These are phyloP conservation scores for Probaryconus sp. DNA, from an alignment of 1,140 invertebrate species.

Conservation along the genomic window DNA sequence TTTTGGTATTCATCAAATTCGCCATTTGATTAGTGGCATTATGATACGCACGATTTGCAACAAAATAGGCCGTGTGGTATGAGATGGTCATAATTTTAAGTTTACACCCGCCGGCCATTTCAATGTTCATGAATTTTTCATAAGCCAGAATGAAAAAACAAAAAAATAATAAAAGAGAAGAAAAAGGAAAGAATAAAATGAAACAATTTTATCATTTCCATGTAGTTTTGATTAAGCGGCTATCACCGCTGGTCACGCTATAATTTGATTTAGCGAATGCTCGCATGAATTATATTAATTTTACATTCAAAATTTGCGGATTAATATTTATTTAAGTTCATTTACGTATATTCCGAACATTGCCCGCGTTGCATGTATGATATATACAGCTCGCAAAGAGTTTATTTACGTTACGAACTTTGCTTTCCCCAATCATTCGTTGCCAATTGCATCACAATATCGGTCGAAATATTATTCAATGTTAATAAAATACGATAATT, in stretches of 20 bases:
- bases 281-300: constrained; percentile 28
- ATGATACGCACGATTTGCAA: constrained; percentile 42
- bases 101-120: constrained; percentile 21
- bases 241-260: constrained; percentile 48
- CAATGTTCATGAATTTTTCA: constrained; percentile 52
- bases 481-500: too few species aligned
- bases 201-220: constrained; percentile 44
- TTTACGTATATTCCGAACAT: too few species aligned
- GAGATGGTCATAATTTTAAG: constrained; percentile 28
- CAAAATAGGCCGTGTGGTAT: constrained; percentile 25
- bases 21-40: constrained; percentile 36
- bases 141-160: constrained; percentile 21
- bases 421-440: too few species aligned
- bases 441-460: too few species aligned
- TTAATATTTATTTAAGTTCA: constrained; percentile 2
- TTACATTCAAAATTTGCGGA: constrained; percentile 18
- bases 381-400: too few species aligned
- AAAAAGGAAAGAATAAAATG: constrained; percentile 20
- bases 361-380: too few species aligned
- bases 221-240: constrained; percentile 45
- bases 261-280: constrained; percentile 22
- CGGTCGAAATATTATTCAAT: too few species aligned
- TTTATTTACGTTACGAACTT: too few species aligned
- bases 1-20: constrained; percentile 43
- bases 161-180: background rate